Evolutionary conservation across 2,888 invertebrate species (phyloP).

Genomic region (Plemyria rubiginata): DNA sequence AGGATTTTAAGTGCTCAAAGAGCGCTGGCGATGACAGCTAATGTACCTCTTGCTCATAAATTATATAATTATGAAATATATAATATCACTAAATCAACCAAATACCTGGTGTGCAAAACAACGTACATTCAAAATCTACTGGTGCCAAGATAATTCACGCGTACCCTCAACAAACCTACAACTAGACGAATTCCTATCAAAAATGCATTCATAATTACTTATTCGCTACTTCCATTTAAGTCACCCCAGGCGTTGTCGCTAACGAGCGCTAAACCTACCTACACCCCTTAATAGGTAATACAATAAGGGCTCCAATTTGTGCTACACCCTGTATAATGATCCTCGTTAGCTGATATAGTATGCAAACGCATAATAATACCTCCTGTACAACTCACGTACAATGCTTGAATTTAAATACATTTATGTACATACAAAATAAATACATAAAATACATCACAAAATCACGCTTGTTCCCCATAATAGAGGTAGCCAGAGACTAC

Average conservation of each 20-base stretch:
- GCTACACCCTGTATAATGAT: conserved; percentile 44
- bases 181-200: not conserved
- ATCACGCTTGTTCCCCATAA: no score
- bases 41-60: no score
- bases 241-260: conserved; percentile 11
- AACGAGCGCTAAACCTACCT: conserved; percentile 19
- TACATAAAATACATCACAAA: no score
- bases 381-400: no score
- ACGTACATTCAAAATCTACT: not conserved
- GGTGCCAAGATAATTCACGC: not conserved
- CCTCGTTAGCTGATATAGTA: conserved; percentile 44
- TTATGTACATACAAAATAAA: no score
- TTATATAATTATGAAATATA: no score
- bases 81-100: no score
- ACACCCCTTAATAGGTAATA: conserved; percentile 46
- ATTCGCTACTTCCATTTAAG: conserved; percentile 1
- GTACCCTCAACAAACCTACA: not conserved
- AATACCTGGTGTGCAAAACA: no score
- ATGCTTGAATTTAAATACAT: not conserved
- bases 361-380: conserved; percentile 34
- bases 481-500: no score
- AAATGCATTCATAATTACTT: not conserved
- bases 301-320: conserved; percentile 49
- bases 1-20: no score
- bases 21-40: no score